Evolutionary conservation across 2,113 vertebrate species (phyloP), one percentile per base, ranked within the genome.

Genomic region (Terrapene triunguis): DNA sequence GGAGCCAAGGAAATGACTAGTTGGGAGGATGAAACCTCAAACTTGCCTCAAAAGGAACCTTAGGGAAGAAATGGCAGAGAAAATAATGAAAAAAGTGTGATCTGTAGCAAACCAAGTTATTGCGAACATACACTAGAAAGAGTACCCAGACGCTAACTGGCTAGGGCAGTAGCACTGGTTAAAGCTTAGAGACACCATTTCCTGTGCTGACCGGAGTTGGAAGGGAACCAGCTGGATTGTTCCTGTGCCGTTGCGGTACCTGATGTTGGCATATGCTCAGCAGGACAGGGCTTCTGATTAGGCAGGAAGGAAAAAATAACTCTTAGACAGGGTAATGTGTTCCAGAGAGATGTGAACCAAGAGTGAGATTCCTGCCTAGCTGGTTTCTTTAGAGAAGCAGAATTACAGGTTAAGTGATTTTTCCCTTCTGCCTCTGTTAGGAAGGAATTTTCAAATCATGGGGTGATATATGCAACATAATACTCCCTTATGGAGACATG

Each of bases 21-120:
- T 42, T 88, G 65, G 91, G 95, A 62, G 1, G 10, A 44, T 90
- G 82, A 88, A 97, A 94, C 91, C 65, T 62, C 95, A 82, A 82
- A 88, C 92, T 42, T 87, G 79, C 38, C 47, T 83, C 50, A 93
- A 48, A 90, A 4, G 0, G 22, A 91, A 89, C 91, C 91, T 82
- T 85, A 9, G 74, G 62, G 7, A 17, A 35, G 62, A 35, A 17
- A 35, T 35, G 62, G 25, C 29, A 65, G 9, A 38, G 35, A 38
- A 72, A n/a, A 38, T 35, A 72, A 38, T 21, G 19, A 21, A 32
- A 62, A 54, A 35, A 38, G 8, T 21, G 35, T 72, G 65, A 72
- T 72, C 35, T 72, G 65, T 35, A 72, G 32, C 32, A 72, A 72
- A 21, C 7, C 65, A 72, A 16, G 13, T 16, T 16, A 72, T 32